Conservation (phyloP, 1,140 invertebrate species). For the Ceratina calcarata region DNA sequence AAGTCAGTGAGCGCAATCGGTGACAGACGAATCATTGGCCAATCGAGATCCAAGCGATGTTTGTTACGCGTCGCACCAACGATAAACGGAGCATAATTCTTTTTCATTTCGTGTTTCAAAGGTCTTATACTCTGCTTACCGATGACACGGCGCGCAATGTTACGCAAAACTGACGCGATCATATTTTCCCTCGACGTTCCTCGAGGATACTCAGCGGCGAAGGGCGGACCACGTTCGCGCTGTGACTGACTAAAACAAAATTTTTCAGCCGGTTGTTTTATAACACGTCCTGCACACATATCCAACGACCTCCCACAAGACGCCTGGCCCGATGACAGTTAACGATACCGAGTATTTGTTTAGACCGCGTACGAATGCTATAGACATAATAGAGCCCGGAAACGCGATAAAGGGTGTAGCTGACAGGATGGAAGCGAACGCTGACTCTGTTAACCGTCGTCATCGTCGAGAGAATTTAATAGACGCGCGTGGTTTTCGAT, state of each 20-base stretch:
- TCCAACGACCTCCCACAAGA: slow-evolving; percentile 33
- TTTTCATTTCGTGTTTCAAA: slow-evolving; percentile 56
- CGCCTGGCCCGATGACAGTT: slow-evolving; percentile 55
- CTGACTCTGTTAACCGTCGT: no score
- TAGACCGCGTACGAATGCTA: slow-evolving; percentile 60
- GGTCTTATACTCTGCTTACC: slow-evolving; percentile 75
- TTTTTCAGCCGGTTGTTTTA: slow-evolving; percentile 33
- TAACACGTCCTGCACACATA: slow-evolving; percentile 14
- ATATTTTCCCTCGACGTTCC: no score
- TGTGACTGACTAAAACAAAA: background rate
- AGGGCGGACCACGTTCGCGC: background rate
- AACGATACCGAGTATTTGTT: slow-evolving; percentile 71
- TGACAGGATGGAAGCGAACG: slow-evolving; percentile 42
- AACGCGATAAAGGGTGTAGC: slow-evolving; percentile 69
- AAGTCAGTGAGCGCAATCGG: background rate
- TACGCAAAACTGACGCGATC: background rate
- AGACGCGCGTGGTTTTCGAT: no score
- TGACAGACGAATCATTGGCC: background rate
- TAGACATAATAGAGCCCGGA: slow-evolving; percentile 75
- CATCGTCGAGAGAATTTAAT: no score
- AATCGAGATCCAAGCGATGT: slow-evolving; percentile 34
- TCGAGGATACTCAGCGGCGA: background rate
- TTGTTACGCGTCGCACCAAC: slow-evolving; percentile 51
- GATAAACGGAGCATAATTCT: slow-evolving; percentile 76
- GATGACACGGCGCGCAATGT: slow-evolving; percentile 51